Percentiles rank a stretch among this genome's conserved stretches.
These are phyloP conservation scores for Agrotis segetum DNA, from an alignment of 2,888 invertebrate species.

Conservation along the genomic window DNA sequence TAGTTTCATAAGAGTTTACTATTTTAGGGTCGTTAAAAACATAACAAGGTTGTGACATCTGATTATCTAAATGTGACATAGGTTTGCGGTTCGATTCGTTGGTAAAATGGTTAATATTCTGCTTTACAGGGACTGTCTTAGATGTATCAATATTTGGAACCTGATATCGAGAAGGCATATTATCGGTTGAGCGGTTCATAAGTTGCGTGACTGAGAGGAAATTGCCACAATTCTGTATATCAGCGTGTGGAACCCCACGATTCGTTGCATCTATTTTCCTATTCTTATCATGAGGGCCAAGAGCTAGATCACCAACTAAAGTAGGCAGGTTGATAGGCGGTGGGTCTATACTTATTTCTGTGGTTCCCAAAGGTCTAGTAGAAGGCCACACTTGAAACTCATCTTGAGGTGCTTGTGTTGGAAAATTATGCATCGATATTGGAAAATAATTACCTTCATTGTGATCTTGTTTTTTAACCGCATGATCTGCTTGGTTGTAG, in stretches of 20 bases:
- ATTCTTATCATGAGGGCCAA: constrained; percentile 88
- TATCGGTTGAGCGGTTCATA: constrained; percentile 87
- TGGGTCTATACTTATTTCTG: constrained; percentile 88
- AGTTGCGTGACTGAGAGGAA: constrained; percentile 88
- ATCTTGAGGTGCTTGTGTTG: constrained; percentile 81
- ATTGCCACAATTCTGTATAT: constrained; percentile 85
- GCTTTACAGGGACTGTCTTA: constrained; percentile 78
- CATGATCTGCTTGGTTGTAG: constrained; percentile 77
- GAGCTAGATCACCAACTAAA: constrained; percentile 85
- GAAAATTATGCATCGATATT: constrained; percentile 84
- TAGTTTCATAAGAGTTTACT: constrained; percentile 78
- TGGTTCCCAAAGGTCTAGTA: constrained; percentile 83
- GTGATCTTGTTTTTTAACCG: constrained; percentile 80
- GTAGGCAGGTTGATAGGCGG: constrained; percentile 88
- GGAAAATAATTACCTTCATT: constrained; percentile 85
- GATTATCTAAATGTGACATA: constrained; percentile 78
- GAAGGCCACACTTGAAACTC: constrained; percentile 88
- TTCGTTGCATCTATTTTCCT: constrained; percentile 78
- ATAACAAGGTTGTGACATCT: constrained; percentile 81
- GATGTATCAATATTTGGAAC: constrained; percentile 75
- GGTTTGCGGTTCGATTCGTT: constrained; percentile 80
- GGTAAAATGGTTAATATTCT: constrained; percentile 75
- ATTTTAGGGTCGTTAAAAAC: constrained; percentile 82
- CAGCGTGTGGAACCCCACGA: constrained; percentile 76
- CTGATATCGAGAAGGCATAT: constrained; percentile 80